These are phyloP conservation scores for Apeltes quadracus DNA, from an alignment of 2,113 vertebrate species.

Conservation along the genomic window DNA sequence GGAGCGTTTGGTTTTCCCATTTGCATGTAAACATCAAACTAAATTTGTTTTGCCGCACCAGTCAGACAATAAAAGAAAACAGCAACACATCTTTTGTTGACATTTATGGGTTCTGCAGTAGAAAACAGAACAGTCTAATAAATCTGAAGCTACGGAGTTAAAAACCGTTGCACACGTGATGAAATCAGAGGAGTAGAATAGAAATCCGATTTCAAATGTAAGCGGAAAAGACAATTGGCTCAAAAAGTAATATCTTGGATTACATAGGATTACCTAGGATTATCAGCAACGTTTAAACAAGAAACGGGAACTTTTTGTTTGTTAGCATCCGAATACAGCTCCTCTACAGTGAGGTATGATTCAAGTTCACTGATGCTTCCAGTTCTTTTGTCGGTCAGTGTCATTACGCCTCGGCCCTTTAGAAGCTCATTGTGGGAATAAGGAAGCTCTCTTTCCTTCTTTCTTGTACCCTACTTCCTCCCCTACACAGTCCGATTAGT, in stretches of 20 bases:
- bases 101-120: background rate
- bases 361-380: slow-evolving; percentile 3
- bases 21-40: background rate
- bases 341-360: background rate
- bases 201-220: slow-evolving; percentile 8
- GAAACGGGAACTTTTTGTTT: background rate
- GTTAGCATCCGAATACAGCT: background rate
- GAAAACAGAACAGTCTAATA: slow-evolving; percentile 1
- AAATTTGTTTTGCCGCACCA: background rate
- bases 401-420: background rate
- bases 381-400: background rate
- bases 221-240: slow-evolving; percentile 16
- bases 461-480: slow-evolving; percentile 52
- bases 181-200: background rate
- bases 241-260: background rate
- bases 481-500: slow-evolving; percentile 32
- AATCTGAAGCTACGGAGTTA: background rate
- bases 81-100: background rate
- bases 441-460: slow-evolving; percentile 48
- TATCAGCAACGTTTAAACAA: background rate
- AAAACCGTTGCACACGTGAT: slow-evolving; percentile 8
- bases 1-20: background rate
- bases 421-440: slow-evolving; percentile 37
- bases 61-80: background rate
- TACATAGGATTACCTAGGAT: too few species aligned